A percentile compares a stretch with the other conserved stretches of the same genome.
These are phyloP conservation scores for Drosophila suboccidentalis DNA, from an alignment of 2,888 invertebrate genomes.

Conservation along the genomic window DNA sequence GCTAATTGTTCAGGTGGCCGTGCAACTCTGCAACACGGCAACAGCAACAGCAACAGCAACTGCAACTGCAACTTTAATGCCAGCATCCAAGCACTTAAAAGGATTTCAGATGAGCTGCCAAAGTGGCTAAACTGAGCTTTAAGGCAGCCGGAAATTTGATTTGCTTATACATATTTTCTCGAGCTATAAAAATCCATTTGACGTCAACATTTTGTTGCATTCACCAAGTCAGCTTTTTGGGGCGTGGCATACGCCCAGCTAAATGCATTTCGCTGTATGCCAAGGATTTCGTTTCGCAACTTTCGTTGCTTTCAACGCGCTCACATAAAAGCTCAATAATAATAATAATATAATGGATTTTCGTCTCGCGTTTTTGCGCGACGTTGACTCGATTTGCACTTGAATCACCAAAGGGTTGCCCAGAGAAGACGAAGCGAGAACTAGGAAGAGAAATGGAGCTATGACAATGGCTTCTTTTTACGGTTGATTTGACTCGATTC, in stretches of 20 bases:
- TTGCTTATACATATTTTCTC: slow-evolving; percentile 37
- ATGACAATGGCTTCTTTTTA: slow-evolving; percentile 30
- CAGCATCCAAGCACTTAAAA: slow-evolving; percentile 29
- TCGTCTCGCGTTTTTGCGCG: slow-evolving; percentile 54
- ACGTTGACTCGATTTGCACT: slow-evolving; percentile 66
- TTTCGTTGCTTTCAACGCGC: slow-evolving; percentile 47
- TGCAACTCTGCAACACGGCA: slow-evolving; percentile 36
- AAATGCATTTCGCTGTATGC: slow-evolving; percentile 63
- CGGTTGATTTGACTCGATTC: slow-evolving; percentile 33
- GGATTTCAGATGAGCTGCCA: slow-evolving; percentile 39
- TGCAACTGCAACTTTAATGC: slow-evolving; percentile 49
- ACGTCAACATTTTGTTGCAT: slow-evolving; percentile 47
- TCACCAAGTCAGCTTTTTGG: slow-evolving; percentile 6
- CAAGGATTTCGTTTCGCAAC: slow-evolving; percentile 55
- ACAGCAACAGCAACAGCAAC: no score
- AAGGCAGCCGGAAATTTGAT: slow-evolving; percentile 71
- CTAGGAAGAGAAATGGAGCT: neutral
- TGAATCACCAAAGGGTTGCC: slow-evolving; percentile 25
- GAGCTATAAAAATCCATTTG: slow-evolving; percentile 55
- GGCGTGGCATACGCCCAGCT: slow-evolving; percentile 19
- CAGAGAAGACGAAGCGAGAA: neutral
- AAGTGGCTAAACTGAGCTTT: slow-evolving; percentile 57
- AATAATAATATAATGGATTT: slow-evolving; percentile 60
- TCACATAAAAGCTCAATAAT: slow-evolving; percentile 69
- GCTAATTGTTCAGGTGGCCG: slow-evolving; percentile 59